phyloP scores from a whole-genome alignment of 2,888 invertebrate genomes.

The Brenthis hecate region DNA sequence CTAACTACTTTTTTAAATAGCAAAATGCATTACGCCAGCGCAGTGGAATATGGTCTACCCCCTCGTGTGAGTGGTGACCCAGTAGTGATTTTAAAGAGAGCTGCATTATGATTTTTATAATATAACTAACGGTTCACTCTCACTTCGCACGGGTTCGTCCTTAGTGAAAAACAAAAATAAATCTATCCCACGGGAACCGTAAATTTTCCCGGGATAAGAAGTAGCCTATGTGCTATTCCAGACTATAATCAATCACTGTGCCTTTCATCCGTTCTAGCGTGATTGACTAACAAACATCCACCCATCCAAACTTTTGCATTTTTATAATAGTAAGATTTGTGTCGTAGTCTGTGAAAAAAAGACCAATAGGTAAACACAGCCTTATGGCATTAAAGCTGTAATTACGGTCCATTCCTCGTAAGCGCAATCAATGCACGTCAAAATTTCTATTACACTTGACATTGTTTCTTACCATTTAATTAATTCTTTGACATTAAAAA shows the following conservation, averaged over 20 bases:
- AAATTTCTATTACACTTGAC: slow-evolving; percentile 48
- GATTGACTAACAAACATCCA: background rate
- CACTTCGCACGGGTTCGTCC: too few species aligned
- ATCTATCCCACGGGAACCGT: too few species aligned
- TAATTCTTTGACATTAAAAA: slow-evolving; percentile 22
- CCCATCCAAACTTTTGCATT: background rate
- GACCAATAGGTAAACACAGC: background rate
- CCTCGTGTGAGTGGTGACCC: too few species aligned
- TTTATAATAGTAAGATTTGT: background rate
- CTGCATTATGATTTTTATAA: too few species aligned
- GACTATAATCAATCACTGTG: background rate
- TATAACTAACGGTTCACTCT: too few species aligned
- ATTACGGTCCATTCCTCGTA: slow-evolving; percentile 23
- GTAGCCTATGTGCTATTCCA: too few species aligned
- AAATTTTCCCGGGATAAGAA: too few species aligned
- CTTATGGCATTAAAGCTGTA: slow-evolving; percentile 27
- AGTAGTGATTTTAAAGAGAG: too few species aligned
- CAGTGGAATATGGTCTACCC: too few species aligned
- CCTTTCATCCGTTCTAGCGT: background rate
- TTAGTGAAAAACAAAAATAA: too few species aligned
- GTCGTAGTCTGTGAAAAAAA: background rate
- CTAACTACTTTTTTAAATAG: too few species aligned
- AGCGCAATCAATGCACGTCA: slow-evolving; percentile 43
- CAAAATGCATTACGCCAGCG: too few species aligned
- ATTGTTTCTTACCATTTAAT: slow-evolving; percentile 27